Evolutionary conservation across 2,113 vertebrate genomes (phyloP).

Genomic region (Ceyx cyanopectus): DNA sequence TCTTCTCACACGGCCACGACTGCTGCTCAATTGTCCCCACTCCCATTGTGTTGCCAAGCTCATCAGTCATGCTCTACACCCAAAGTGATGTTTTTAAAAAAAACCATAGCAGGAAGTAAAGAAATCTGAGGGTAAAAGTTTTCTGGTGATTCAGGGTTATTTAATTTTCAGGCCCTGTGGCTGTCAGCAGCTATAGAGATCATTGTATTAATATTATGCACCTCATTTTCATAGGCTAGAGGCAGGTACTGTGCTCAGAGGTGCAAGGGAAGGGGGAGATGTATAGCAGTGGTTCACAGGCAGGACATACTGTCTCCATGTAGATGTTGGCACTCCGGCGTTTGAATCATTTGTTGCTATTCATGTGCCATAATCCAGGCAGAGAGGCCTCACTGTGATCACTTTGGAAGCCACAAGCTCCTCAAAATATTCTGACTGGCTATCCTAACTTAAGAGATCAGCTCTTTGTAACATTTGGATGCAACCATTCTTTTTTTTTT

Average conservation of each 20-base stretch:
- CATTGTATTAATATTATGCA: background rate
- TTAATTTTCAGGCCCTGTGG: background rate
- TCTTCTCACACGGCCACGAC: background rate
- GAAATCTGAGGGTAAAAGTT: background rate
- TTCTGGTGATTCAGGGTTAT: background rate
- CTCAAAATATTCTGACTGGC: background rate
- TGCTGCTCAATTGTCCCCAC: background rate
- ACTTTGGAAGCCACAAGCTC: background rate
- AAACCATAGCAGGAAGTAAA: background rate
- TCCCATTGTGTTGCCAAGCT: background rate
- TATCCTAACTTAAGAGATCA: background rate
- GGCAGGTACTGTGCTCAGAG: background rate
- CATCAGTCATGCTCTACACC: background rate
- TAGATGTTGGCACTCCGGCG: background rate
- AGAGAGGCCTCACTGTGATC: background rate
- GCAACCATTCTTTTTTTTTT: background rate
- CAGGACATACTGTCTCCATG: background rate
- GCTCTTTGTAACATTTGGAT: fast-evolving
- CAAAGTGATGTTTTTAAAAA: background rate
- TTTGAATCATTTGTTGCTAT: background rate
- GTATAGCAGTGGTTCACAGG: background rate
- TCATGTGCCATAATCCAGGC: background rate
- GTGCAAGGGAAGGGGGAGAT: background rate
- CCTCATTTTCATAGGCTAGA: background rate
- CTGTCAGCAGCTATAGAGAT: background rate